Evolutionary conservation across 2,113 vertebrate genomes (phyloP), one percentile per base, ranked within the genome.

Genomic region (Phylloscopus whistleri): DNA sequence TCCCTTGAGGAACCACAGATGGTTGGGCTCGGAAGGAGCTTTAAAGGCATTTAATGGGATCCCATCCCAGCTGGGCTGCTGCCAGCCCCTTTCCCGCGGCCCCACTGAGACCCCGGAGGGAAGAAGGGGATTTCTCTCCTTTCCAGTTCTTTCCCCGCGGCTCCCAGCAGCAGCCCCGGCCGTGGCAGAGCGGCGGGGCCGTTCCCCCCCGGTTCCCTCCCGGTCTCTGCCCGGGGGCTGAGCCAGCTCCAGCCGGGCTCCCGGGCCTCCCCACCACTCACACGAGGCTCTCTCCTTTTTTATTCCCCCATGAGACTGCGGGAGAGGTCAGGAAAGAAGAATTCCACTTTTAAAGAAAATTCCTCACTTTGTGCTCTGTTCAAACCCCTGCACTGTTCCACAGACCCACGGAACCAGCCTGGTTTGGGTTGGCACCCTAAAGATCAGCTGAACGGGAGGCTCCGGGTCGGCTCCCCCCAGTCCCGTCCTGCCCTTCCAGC

Each of bases 251-350:
- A 27, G 9, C 39, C 44, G 2, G 6, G 6, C 64, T 14, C 28
- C 7, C 0, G 7, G 28, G 26, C 7, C 55, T 14, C n/a, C 2
- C 6, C 44, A 8, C 7, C 0, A 2, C 28, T 18, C 31, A 20
- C 19, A 30, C 5, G 1, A 8, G 0, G 8, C 17, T 78, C 33
- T 3, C 24, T 51, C 44, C 24, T 22, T 46, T 22, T 46, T 35
- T 14, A 33, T 41, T 62, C 16, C 51, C 46, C 11, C 11, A 4
- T 0, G 4, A 46, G 10, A 55, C 15, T 7, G 55, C 60, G 26
- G 73, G 53, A 44, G 31, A 21, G 1, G n/a, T 5, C 41, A 24
- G 37, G 46, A 31, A 44, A 37, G 58, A 59, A 13, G 2, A 51
- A 64, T 46, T 22, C 23, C 58, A 9, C 73, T 58, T 73, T 13